Percentiles rank a stretch among this genome's conserved stretches.
phyloP scores from a whole-genome alignment of 2,888 invertebrate species.

The Caenorhabditis doughertyi region DNA sequence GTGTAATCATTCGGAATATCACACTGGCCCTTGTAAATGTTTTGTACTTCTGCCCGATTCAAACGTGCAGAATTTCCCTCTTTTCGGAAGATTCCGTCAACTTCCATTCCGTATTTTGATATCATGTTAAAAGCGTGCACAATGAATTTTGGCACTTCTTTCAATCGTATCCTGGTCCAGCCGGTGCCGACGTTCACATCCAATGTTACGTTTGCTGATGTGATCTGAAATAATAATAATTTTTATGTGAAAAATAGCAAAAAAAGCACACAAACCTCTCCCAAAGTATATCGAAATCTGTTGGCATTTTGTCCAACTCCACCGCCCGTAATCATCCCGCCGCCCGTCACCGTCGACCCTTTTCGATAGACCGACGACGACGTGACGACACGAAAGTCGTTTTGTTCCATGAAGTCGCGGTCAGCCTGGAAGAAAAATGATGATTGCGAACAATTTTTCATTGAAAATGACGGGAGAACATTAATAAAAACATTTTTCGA shows the following conservation, averaged over 20 bases:
- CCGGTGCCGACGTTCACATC: slow-evolving; percentile 62
- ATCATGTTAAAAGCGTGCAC: slow-evolving; percentile 75
- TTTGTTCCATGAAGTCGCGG: slow-evolving; percentile 41
- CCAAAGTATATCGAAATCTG: slow-evolving; percentile 46
- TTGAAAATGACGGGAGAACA: too few species aligned
- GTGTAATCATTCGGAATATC: slow-evolving; percentile 71
- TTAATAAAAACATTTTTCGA: too few species aligned
- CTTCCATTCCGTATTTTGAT: slow-evolving; percentile 59
- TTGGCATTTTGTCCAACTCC: slow-evolving; percentile 10
- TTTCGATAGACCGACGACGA: slow-evolving; percentile 50
- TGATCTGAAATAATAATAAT: slow-evolving; percentile 23
- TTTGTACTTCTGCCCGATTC: slow-evolving; percentile 56
- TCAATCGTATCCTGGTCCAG: slow-evolving; percentile 58
- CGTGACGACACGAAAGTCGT: slow-evolving; percentile 60
- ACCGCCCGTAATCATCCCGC: slow-evolving; percentile 11
- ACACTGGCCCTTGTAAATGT: slow-evolving; percentile 63
- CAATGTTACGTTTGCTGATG: slow-evolving; percentile 46
- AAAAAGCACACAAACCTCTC: slow-evolving; percentile 29
- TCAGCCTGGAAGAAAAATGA: slow-evolving; percentile 37
- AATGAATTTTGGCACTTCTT: slow-evolving; percentile 69
- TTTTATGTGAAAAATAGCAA: background rate
- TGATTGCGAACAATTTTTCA: background rate
- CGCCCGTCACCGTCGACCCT: slow-evolving; percentile 32
- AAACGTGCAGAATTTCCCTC: slow-evolving; percentile 72
- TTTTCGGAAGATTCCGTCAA: slow-evolving; percentile 77